Evolutionary conservation across 2,888 invertebrate species (phyloP), one percentile per base, ranked within the genome.

Genomic region (Protodeltote pygarga): DNA sequence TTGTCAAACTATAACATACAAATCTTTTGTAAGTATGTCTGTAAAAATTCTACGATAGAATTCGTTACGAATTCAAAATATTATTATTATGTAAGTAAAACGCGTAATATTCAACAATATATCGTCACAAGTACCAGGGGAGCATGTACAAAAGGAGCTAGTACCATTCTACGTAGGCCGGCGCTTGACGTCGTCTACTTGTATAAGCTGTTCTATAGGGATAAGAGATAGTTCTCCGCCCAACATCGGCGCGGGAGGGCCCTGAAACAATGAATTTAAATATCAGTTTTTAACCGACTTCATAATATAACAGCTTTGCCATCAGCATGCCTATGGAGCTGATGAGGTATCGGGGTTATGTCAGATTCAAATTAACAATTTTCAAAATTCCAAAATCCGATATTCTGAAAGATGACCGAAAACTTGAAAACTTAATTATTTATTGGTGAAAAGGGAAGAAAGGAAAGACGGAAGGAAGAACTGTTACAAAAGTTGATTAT

Each of bases 141-240:
- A 53, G 42, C 27, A 37, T 46, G 51, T 57, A 59, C 34, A 61
- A 61, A 57, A 57, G 38, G 33, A 50, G 50, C 34, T 41, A 41
- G 24, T 64, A 61, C 53, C 55, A 46, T 58, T 58, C 50, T 81
- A 76, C 35, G 75, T 68, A 25, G 79, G 66, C 11, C 88, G 72
- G 1, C 84, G 89, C 45, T 92, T 89, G 11, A 93, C 92, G 79
- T 95, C 95, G 10, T 95, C 95, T 28, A 95, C 93, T 91, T 95
- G 95, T 64, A 95, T 95, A 38, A 95, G 89, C 80, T 95, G 96
- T 79, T 97, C 97, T 73, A 97, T 96, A 19, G 97, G 97, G 73
- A 97, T 96, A 41, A 96, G 94, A 1, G 96, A 96, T 25, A 97
- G 87, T 81, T 97, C 97, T 5, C 97, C 97, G 4, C 97, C 96